Evolutionary conservation across 2,888 invertebrate species (phyloP).

Genomic region (Brachyptera putata): DNA sequence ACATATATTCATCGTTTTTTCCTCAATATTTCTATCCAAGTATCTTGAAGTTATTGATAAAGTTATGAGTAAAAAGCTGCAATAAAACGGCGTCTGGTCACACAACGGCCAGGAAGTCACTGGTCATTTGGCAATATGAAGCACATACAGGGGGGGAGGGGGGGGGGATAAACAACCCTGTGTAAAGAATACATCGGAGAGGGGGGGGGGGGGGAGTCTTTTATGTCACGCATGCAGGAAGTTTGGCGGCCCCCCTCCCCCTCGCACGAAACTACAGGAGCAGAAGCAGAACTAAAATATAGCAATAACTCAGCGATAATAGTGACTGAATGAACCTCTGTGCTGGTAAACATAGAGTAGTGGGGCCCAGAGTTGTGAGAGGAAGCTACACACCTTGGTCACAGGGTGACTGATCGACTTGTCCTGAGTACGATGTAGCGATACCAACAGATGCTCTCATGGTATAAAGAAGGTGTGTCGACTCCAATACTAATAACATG

Average conservation of each 20-base stretch:
- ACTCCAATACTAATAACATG: no score
- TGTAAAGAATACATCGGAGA: background rate
- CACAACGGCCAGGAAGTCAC: background rate
- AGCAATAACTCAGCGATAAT: background rate
- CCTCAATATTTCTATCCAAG: no score
- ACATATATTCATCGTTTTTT: no score
- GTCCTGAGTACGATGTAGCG: no score
- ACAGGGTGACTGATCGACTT: no score
- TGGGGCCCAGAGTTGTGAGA: no score
- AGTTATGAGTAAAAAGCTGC: background rate
- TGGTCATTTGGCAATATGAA: slow-evolving; percentile 6
- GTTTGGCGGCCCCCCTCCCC: background rate
- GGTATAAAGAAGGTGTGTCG: no score
- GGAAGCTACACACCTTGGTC: no score
- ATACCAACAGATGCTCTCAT: no score
- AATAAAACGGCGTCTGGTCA: background rate
- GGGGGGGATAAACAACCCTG: no score
- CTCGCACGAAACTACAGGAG: background rate
- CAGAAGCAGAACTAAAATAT: slow-evolving; percentile 16
- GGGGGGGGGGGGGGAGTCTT: background rate
- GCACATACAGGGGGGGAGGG: background rate
- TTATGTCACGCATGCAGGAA: slow-evolving; percentile 8
- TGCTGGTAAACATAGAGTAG: no score
- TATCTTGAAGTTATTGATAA: no score
- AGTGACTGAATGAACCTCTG: background rate